phyloP scores from a whole-genome alignment of 1,140 invertebrate genomes.

The Hestina assimilis region DNA sequence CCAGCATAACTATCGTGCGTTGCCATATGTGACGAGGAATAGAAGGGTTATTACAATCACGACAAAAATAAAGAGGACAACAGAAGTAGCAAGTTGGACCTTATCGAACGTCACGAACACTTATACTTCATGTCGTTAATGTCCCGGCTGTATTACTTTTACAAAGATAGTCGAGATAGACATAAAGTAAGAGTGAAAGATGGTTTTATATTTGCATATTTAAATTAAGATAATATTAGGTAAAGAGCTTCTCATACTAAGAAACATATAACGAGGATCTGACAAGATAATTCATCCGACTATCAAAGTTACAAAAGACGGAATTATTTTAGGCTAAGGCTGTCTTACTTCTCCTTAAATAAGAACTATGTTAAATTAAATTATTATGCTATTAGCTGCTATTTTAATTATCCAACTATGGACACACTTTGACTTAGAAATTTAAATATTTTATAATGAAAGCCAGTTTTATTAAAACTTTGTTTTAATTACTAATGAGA shows the following conservation, averaged over 20 bases:
- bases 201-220: no score
- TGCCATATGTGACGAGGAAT: no score
- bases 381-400: conserved; percentile 26
- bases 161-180: no score
- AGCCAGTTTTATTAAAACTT: background rate
- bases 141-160: no score
- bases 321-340: conserved; percentile 32
- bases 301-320: conserved; percentile 20
- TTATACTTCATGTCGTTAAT: no score
- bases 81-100: no score
- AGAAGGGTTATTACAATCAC: no score
- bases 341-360: conserved; percentile 23
- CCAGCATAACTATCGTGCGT: no score
- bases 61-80: no score
- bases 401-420: conserved; percentile 33
- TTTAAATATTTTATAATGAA: background rate
- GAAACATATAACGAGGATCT: background rate
- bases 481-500: no score
- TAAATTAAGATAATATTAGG: background rate
- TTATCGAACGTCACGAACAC: no score
- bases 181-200: no score
- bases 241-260: background rate
- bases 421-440: conserved; percentile 20
- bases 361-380: conserved; percentile 31
- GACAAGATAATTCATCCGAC: conserved; percentile 4